phyloP scores from a whole-genome alignment of 2,888 invertebrate species.

The Exephanes ischioxanthus region DNA sequence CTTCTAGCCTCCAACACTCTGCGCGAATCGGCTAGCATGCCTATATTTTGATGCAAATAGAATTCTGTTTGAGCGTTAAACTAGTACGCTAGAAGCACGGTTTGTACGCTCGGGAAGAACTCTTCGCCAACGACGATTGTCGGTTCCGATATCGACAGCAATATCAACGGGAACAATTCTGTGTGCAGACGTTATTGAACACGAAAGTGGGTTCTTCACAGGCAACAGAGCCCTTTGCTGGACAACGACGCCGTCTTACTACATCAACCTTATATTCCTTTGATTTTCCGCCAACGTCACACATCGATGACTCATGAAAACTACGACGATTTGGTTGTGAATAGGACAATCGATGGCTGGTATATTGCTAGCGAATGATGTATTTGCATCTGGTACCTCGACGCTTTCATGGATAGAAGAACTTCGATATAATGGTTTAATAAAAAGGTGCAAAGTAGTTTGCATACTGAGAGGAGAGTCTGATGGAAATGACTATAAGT shows the following conservation, averaged over 20 bases:
- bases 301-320: background rate
- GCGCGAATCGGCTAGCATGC: background rate
- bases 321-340: background rate
- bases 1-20: constrained; percentile 1
- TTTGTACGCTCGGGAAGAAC: background rate
- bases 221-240: background rate
- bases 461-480: no score
- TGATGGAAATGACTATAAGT: no score
- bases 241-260: background rate
- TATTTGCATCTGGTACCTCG: background rate
- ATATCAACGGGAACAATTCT: background rate
- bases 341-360: background rate
- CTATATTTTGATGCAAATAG: constrained; percentile 14
- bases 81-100: background rate
- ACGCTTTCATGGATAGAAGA: no score
- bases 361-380: background rate
- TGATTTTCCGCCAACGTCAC: background rate
- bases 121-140: background rate
- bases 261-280: background rate
- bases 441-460: no score
- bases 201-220: background rate
- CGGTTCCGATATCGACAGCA: background rate
- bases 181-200: background rate
- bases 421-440: no score
- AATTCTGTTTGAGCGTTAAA: constrained; percentile 1